Conservation (phyloP, 2,888 invertebrate genomes). For the Chaitophorus viminalis region DNA sequence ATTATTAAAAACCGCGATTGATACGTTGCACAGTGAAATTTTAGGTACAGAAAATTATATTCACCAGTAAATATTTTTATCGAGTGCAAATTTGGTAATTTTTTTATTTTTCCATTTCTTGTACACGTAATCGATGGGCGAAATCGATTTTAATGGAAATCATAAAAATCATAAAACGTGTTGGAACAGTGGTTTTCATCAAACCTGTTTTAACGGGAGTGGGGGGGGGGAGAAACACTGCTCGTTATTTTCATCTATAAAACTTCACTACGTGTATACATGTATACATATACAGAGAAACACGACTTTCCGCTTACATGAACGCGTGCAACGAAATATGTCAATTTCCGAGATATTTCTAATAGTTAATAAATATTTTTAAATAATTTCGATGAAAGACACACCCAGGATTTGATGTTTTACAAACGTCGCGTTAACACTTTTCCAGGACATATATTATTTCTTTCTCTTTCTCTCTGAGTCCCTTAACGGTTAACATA, state of each 20-base stretch:
- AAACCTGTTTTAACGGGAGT: too few relatives aligned
- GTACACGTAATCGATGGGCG: neutral
- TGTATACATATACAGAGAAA: neutral
- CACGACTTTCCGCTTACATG: neutral
- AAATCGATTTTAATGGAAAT: neutral
- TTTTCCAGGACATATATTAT: neutral
- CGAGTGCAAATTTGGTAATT: neutral
- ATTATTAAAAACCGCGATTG: too few relatives aligned
- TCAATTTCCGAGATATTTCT: neutral
- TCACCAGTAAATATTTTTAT: neutral
- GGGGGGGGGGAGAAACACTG: neutral
- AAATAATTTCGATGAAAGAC: slow-evolving; percentile 10
- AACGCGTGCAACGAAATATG: neutral
- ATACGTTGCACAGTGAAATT: too few relatives aligned
- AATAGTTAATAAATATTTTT: slow-evolving; percentile 7
- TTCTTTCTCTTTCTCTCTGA: neutral
- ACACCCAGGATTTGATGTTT: slow-evolving; percentile 4
- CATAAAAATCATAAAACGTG: slow-evolving; percentile 4
- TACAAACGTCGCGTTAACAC: neutral
- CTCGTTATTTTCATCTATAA: neutral
- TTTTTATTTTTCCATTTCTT: neutral
- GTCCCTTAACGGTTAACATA: neutral
- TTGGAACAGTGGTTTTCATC: neutral
- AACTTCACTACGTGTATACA: neutral
- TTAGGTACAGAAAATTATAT: too few relatives aligned